A percentile compares a stretch with the other conserved stretches of the same genome.
phyloP scores from a whole-genome alignment of 1,140 invertebrate species.

The Saccostrea echinata region DNA sequence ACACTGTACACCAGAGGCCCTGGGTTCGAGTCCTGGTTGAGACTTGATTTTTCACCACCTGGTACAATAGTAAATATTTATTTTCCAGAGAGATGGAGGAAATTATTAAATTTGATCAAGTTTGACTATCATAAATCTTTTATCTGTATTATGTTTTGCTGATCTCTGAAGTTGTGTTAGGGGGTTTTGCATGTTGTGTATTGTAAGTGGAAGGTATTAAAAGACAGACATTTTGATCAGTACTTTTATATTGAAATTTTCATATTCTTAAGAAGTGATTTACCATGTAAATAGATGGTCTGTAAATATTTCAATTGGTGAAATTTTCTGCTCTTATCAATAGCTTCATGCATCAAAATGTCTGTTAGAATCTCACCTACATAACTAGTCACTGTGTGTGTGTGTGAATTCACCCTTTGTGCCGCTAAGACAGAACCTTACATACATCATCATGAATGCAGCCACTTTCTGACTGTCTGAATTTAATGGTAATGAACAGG shows the following conservation, averaged over 20 bases:
- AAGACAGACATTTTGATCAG: slow-evolving; percentile 12
- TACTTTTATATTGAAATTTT: neutral
- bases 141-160: neutral
- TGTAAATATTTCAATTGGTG: neutral
- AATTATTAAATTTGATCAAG: no score
- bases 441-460: no score
- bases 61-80: no score
- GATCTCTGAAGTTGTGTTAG: slow-evolving; percentile 23
- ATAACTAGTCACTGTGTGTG: slow-evolving; percentile 7
- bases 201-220: slow-evolving; percentile 40
- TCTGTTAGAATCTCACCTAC: slow-evolving; percentile 25
- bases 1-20: no score
- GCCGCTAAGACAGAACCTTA: neutral
- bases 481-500: no score
- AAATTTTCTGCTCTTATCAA: neutral
- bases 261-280: no score
- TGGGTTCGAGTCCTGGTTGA: no score
- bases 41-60: no score
- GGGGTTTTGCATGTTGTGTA: slow-evolving; percentile 41
- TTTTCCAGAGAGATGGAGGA: no score
- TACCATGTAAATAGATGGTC: neutral
- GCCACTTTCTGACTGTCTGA: no score
- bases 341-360: neutral
- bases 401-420: slow-evolving; percentile 28
- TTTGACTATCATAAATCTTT: no score